Evolutionary conservation across 2,113 vertebrate species (phyloP).

Genomic region (Mormyrus iriodes): DNA sequence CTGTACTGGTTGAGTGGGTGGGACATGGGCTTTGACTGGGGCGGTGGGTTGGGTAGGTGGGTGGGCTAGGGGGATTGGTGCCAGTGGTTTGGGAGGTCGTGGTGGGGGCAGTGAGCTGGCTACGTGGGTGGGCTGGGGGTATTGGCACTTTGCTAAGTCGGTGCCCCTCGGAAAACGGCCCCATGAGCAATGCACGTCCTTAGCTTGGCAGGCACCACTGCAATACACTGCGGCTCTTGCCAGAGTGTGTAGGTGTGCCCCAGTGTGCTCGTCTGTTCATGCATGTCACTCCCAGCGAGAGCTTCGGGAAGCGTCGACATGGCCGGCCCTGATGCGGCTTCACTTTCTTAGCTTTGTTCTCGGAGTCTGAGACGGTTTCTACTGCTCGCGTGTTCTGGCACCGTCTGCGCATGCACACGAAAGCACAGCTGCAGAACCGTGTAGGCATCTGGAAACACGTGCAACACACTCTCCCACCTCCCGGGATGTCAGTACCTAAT

Average conservation of each 20-base stretch:
- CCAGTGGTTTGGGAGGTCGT: no score
- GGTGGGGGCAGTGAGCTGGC: no score
- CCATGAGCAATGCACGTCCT: not conserved
- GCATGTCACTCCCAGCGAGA: not conserved
- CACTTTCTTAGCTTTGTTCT: constrained; percentile 1
- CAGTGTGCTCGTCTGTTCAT: constrained; percentile 31
- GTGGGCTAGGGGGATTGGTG: no score
- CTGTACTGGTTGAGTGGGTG: not conserved
- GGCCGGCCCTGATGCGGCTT: not conserved
- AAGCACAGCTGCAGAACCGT: constrained; percentile 54
- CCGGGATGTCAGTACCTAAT: constrained; percentile 56
- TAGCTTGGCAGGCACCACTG: not conserved
- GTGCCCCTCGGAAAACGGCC: not conserved
- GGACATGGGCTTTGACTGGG: not conserved
- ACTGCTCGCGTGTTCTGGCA: not conserved
- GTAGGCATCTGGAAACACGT: constrained; percentile 48
- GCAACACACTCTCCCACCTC: constrained; percentile 42
- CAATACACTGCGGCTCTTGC: constrained; percentile 19
- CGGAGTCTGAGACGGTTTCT: not conserved
- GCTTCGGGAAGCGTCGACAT: not conserved
- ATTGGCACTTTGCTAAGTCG: not conserved
- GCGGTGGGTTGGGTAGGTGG: no score
- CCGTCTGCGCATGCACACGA: constrained; percentile 29
- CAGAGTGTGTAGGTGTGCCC: constrained; percentile 35
- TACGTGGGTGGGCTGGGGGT: not conserved